Percentiles rank a stretch among this genome's conserved stretches.
Evolutionary conservation across 1,140 invertebrate species (phyloP).

Genomic region (Thaumetopoea pityocampa): DNA sequence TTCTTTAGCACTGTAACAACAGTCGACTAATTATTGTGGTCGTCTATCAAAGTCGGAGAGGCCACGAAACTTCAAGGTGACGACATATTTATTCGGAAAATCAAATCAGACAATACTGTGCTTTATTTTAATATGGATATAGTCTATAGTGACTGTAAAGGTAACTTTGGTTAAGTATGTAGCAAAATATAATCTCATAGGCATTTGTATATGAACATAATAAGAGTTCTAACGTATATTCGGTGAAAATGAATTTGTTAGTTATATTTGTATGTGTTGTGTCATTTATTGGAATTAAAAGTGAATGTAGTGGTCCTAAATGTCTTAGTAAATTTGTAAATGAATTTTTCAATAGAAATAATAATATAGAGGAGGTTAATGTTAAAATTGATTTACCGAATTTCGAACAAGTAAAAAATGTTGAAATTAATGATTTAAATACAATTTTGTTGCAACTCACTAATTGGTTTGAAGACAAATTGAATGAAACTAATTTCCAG

Average conservation of each 20-base stretch:
- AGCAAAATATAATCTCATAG: constrained; percentile 9
- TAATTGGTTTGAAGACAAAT: constrained; percentile 33
- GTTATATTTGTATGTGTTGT: constrained; percentile 1
- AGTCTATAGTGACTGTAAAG: background rate
- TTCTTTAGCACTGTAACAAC: background rate
- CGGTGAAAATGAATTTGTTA: constrained; percentile 5
- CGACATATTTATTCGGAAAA: constrained; percentile 1
- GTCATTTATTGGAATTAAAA: background rate
- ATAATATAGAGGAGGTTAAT: constrained; percentile 2
- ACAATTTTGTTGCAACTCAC: constrained; percentile 32
- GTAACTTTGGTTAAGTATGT: background rate
- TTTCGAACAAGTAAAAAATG: constrained; percentile 16
- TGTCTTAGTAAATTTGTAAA: background rate
- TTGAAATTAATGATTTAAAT: constrained; percentile 26
- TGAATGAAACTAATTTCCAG: constrained; percentile 20
- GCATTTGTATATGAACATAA: constrained; percentile 13
- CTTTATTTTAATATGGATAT: background rate
- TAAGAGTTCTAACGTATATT: constrained; percentile 12
- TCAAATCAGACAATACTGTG: background rate
- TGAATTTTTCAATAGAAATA: constrained; percentile 3
- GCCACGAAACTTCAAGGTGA: constrained; percentile 17
- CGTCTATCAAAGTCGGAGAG: constrained; percentile 22
- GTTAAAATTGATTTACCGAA: constrained; percentile 7
- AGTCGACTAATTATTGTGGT: constrained; percentile 18
- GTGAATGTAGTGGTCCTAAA: constrained; percentile 4